Percentiles rank a stretch among this genome's conserved stretches.
phyloP scores from a whole-genome alignment of 2,113 vertebrate genomes.

The Gavialis gangeticus region DNA sequence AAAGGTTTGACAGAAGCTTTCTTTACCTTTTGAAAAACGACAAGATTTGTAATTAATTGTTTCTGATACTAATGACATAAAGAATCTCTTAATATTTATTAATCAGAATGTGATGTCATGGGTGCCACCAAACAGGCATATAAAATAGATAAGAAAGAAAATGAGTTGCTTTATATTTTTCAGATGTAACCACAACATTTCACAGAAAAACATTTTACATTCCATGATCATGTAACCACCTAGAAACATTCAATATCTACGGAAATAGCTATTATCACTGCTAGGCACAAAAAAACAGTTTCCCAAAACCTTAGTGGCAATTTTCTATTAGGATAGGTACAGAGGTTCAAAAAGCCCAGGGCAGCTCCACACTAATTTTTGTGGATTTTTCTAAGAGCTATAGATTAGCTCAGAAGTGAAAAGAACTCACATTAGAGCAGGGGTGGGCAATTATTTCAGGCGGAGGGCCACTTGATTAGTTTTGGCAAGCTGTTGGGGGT shows the following conservation, averaged over 20 bases:
- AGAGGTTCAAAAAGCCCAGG: too few relatives aligned
- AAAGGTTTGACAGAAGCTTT: background rate
- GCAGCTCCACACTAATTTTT: too few relatives aligned
- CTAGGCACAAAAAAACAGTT: background rate
- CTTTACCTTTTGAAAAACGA: rapidly evolving
- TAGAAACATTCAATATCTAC: rapidly evolving
- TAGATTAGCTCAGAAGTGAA: too few relatives aligned
- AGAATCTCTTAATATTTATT: background rate
- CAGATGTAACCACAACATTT: background rate
- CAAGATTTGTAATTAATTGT: background rate
- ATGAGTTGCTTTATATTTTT: rapidly evolving
- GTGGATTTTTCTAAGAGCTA: too few relatives aligned
- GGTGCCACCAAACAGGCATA: rapidly evolving
- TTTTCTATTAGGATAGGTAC: background rate
- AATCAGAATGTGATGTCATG: rapidly evolving
- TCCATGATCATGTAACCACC: rapidly evolving
- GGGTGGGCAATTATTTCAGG: too few relatives aligned
- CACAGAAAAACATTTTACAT: background rate
- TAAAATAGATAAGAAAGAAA: background rate
- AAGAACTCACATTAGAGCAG: too few relatives aligned
- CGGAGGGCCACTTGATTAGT: too few relatives aligned
- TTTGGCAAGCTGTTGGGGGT: too few relatives aligned
- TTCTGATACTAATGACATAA: background rate
- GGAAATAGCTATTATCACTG: too few relatives aligned
- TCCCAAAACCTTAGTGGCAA: background rate